Conservation (phyloP, 2,888 invertebrate genomes). For the Eristalis intricaria region DNA sequence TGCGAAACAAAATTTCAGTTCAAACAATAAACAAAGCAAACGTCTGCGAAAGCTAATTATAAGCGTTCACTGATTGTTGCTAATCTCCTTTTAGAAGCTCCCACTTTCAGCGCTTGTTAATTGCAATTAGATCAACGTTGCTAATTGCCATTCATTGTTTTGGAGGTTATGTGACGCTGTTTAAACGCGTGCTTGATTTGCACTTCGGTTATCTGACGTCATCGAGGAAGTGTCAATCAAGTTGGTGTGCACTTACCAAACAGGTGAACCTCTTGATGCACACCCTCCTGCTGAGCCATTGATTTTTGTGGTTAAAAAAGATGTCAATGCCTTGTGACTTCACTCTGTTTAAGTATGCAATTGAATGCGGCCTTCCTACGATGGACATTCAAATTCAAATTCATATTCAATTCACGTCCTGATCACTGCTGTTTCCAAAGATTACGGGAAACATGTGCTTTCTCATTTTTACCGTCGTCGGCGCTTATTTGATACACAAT, state of each 20-base stretch:
- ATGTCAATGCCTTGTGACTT: background rate
- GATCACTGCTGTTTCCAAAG: background rate
- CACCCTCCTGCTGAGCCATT: background rate
- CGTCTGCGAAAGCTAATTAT: slow-evolving; percentile 15
- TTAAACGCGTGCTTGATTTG: background rate
- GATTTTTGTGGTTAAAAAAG: background rate
- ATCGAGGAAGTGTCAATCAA: background rate
- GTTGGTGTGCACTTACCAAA: too few species aligned
- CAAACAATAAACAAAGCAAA: background rate
- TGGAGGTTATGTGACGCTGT: background rate
- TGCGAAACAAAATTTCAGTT: background rate
- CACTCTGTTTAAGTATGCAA: background rate
- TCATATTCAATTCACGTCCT: background rate
- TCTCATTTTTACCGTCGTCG: background rate
- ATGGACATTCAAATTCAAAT: too few species aligned
- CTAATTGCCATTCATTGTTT: slow-evolving; percentile 14
- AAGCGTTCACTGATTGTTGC: background rate
- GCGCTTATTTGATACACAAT: background rate
- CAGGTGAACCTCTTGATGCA: background rate
- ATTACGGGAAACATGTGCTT: background rate
- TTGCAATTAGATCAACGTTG: slow-evolving; percentile 5
- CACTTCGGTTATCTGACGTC: background rate
- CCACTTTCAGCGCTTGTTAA: slow-evolving; percentile 12
- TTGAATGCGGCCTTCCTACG: background rate
- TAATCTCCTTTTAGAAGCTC: slow-evolving; percentile 3